Evolutionary conservation across 2,888 invertebrate species (phyloP), one percentile per base, ranked within the genome.

Genomic region (Embidobia sp.): DNA sequence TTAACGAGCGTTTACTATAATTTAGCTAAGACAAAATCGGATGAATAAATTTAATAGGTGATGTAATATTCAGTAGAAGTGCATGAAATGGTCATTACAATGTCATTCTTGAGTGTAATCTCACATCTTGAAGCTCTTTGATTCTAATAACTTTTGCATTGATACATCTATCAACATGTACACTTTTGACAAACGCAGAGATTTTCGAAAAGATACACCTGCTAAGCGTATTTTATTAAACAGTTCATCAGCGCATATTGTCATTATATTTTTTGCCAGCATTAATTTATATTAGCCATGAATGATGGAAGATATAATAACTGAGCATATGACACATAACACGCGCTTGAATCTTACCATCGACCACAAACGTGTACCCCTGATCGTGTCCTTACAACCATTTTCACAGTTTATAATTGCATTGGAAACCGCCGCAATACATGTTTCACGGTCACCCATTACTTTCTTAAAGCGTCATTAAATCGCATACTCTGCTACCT

Each of bases 401-500:
- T 69, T 69, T 69, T 69, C 55, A 69, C 63, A 42, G 42, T 49
- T 63, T 18, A 64, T 69, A 69, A 76, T 76, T 69, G 57, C 57
- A 57, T 18, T 63, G 63, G 7, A 76, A 75, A 69, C 48, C 55
- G 8, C 67, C 8, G 51, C 11, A 46, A 59, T 63, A 48, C 55
- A 63, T 69, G 67, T 42, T 75, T 75, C 75, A 75, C 67, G 75
- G 75, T 57, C 63, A 40, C 69, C 33, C 33, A 44, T 64, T 57
- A 35, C 57, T 69, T 57, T 69, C 57, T 63, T 64, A 57, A 57
- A 73, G 31, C 26, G 29, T 57, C 48, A 61, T 53, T 53, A 33
- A 64, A 35, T 40, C 27, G 31, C 46, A 2, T 37, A 22, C 13
- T 46, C 11, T 27, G 16, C 26, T 57, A 59, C 42, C 48, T 57